A percentile compares a stretch with the other conserved stretches of the same genome.
phyloP scores from a whole-genome alignment of 1,140 invertebrate species.

The Cyrtorhinus lividipennis region DNA sequence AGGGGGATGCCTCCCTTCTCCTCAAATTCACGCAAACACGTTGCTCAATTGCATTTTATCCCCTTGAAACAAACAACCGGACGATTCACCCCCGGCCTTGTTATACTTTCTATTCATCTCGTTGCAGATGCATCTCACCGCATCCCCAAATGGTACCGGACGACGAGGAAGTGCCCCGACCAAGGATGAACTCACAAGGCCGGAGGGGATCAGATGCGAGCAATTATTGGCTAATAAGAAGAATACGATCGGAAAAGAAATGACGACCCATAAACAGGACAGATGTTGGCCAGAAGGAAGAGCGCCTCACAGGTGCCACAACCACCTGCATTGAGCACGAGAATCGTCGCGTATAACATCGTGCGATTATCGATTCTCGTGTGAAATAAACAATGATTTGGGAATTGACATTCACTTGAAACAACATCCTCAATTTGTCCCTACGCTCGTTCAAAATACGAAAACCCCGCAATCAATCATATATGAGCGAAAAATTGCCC shows the following conservation, averaged over 20 bases:
- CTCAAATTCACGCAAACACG: background rate
- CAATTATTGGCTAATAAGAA: background rate
- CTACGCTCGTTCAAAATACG: no score
- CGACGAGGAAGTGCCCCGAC: no score
- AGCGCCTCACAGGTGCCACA: conserved; percentile 1
- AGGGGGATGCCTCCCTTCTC: no score
- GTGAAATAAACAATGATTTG: background rate
- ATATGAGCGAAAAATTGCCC: no score
- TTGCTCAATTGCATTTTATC: background rate
- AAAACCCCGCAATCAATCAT: no score
- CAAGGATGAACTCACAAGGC: background rate
- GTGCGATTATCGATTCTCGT: background rate
- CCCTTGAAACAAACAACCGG: no score
- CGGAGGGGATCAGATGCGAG: background rate
- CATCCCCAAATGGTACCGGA: no score
- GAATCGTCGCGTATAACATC: background rate
- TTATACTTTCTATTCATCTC: background rate
- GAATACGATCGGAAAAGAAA: background rate
- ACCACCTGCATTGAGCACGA: background rate
- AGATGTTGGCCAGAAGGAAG: background rate
- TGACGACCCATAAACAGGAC: background rate
- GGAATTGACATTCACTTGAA: background rate
- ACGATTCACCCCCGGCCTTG: background rate
- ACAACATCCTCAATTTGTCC: background rate
- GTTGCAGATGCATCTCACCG: background rate